Conservation (phyloP, 2,797 vertebrate genomes). For the Pagetopsis macropterus region DNA sequence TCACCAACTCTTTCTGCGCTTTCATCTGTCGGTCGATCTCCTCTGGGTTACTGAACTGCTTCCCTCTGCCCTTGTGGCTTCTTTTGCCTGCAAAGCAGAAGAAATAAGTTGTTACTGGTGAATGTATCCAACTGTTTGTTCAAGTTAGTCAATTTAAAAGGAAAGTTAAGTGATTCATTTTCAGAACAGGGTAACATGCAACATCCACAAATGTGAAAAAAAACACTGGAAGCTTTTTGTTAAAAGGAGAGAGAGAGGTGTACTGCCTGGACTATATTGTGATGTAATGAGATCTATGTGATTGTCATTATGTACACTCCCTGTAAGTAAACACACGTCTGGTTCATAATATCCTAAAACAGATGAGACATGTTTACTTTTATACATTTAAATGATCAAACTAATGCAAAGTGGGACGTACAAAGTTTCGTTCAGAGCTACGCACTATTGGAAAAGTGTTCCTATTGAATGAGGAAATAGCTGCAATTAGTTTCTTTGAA, state of each 20-base stretch:
- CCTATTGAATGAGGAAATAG: no score
- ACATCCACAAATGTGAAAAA: background rate
- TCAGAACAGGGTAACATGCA: background rate
- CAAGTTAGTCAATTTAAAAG: no score
- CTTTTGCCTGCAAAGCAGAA: constrained; percentile 80
- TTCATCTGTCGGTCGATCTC: constrained; percentile 87
- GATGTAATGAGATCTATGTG: background rate
- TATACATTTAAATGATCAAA: background rate
- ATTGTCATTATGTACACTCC: background rate
- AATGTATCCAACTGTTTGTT: background rate
- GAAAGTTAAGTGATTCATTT: background rate
- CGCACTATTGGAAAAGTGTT: no score
- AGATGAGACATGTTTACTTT: background rate
- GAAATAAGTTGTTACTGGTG: background rate
- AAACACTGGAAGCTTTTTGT: no score
- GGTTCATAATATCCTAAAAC: no score
- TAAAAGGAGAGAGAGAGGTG: background rate
- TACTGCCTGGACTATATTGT: background rate
- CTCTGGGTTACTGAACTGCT: constrained; percentile 88
- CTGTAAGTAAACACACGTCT: background rate
- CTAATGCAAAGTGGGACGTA: background rate
- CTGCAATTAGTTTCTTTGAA: no score
- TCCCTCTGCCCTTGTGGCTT: constrained; percentile 85
- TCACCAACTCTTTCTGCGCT: constrained; percentile 81
- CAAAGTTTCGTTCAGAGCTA: no score